phyloP scores from a whole-genome alignment of 2,888 invertebrate genomes.

The Lycaena phlaeas region DNA sequence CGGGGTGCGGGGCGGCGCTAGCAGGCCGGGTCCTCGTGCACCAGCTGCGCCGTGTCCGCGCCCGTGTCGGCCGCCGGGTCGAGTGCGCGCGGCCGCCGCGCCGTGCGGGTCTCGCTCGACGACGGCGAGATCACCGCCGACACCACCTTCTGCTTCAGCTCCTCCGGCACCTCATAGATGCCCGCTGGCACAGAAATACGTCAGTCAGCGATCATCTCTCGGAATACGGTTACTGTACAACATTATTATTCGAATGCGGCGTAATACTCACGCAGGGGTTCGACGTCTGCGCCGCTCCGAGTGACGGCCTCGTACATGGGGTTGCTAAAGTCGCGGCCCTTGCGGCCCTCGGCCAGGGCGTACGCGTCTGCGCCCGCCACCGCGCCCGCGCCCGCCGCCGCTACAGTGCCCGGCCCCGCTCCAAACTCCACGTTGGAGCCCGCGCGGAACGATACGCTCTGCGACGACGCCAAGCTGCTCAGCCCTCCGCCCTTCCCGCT shows the following conservation, averaged over 20 bases:
- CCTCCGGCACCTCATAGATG: conserved; percentile 88
- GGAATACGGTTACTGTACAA: too few species aligned
- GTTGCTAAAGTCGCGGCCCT: conserved; percentile 95
- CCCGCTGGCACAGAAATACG: conserved; percentile 53
- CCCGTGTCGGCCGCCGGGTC: conserved; percentile 91
- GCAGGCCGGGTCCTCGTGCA: conserved; percentile 85
- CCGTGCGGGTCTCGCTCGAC: conserved; percentile 85
- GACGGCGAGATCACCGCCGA: conserved; percentile 87
- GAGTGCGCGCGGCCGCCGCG: conserved; percentile 80
- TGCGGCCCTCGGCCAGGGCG: conserved; percentile 80
- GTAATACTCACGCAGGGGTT: conserved; percentile 43
- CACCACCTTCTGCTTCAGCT: conserved; percentile 77
- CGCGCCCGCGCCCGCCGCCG: conserved; percentile 74
- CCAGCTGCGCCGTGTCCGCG: conserved; percentile 92
- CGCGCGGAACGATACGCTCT: conserved; percentile 93
- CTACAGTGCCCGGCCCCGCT: conserved; percentile 56
- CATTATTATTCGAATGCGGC: too few species aligned
- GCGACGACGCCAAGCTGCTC: conserved; percentile 86
- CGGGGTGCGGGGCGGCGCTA: conserved; percentile 27
- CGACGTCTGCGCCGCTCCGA: conserved; percentile 62
- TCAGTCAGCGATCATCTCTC: too few species aligned
- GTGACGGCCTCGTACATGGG: conserved; percentile 97
- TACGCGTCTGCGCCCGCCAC: conserved; percentile 86
- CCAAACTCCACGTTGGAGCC: conserved; percentile 95
- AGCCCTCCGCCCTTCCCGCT: conserved; percentile 87